Conservation (phyloP, 2,888 invertebrate species). For the Cerceris ruficornis region DNA sequence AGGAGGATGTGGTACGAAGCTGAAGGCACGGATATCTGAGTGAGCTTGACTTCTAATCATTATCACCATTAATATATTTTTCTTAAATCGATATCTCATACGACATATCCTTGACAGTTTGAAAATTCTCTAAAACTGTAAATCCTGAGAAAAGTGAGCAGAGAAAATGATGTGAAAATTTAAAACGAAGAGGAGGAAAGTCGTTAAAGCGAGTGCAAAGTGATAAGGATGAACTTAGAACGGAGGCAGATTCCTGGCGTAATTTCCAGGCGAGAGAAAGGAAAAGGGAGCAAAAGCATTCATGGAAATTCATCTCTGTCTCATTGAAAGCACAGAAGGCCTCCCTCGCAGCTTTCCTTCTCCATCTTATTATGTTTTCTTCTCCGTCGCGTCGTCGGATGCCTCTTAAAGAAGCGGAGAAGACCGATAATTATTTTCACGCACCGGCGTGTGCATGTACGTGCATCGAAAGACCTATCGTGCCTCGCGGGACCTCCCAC, state of each 20-base stretch:
- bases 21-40: no score
- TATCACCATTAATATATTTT: no score
- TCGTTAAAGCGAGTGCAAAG: background rate
- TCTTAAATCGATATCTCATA: no score
- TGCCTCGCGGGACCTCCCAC: constrained; percentile 68
- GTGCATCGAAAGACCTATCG: constrained; percentile 51
- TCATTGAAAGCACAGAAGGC: constrained; percentile 34
- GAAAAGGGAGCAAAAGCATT: constrained; percentile 51
- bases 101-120: no score
- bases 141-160: no score
- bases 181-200: no score
- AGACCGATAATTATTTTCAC: constrained; percentile 71
- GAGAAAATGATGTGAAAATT: no score
- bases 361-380: constrained; percentile 15
- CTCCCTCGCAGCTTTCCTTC: constrained; percentile 30
- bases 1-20: no score
- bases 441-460: constrained; percentile 64
- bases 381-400: background rate
- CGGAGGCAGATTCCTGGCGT: constrained; percentile 1
- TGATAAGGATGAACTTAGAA: background rate
- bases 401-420: constrained; percentile 47
- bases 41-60: no score
- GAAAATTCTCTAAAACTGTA: no score
- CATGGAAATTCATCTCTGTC: constrained; percentile 53
- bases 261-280: constrained; percentile 45